Conservation (phyloP, 2,888 invertebrate genomes). For the Lepidonotus clava region DNA sequence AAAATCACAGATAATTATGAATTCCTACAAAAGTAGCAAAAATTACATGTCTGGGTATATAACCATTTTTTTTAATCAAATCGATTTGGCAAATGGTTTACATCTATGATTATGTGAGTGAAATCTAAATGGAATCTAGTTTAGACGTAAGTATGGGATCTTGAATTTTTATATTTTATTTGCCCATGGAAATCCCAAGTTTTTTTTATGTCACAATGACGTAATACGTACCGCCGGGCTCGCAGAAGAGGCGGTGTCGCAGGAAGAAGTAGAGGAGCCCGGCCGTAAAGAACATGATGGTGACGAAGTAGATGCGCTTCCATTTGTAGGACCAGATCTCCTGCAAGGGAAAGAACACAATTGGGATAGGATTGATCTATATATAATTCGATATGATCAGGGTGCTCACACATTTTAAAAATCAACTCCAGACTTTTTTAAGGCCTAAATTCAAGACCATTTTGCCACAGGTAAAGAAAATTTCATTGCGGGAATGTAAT, state of each 20-base stretch:
- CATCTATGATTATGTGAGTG: not conserved
- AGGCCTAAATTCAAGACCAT: too few species aligned
- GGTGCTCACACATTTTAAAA: too few species aligned
- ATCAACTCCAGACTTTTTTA: too few species aligned
- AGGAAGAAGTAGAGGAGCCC: slow-evolving; percentile 93
- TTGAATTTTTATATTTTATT: not conserved
- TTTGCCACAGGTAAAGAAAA: too few species aligned
- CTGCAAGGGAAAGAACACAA: slow-evolving; percentile 64
- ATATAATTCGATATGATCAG: too few species aligned
- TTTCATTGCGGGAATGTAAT: too few species aligned
- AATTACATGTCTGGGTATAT: not conserved
- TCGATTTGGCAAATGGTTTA: not conserved
- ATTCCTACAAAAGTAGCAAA: too few species aligned
- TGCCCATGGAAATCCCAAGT: not conserved
- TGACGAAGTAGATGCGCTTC: slow-evolving; percentile 88
- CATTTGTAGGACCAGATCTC: slow-evolving; percentile 80
- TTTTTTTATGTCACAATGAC: not conserved
- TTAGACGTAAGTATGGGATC: too few species aligned
- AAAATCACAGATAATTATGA: too few species aligned
- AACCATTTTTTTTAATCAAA: not conserved
- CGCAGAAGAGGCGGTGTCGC: slow-evolving; percentile 92
- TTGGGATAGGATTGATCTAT: too few species aligned
- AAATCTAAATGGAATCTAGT: not conserved
- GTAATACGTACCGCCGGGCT: slow-evolving; percentile 89
- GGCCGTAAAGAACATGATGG: slow-evolving; percentile 87